Base-by-base conservation (phyloP, 2,888 invertebrate genomes). In the Palloptera scutellata region DNA sequence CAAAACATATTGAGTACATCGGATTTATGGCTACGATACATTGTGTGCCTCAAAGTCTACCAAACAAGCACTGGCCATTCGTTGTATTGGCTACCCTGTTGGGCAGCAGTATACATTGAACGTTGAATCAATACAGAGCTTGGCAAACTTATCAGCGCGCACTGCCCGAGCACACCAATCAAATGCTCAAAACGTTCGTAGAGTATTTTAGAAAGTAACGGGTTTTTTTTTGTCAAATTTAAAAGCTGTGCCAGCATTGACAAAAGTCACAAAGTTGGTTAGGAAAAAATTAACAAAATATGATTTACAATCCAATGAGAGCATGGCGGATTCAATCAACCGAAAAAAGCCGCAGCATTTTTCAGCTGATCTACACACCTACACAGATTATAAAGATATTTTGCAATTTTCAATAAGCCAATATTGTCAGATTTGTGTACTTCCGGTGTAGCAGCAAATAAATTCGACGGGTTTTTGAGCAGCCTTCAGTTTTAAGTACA, bases 171-270 rank as follows among this genome's bases (percentile, higher is more conserved):
- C n/a, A 12, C 13, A 48, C 41, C 19, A 30, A 63, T 60, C 19
- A 19, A 40, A 59, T 41, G 54, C 42, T 55, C 69, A 66, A 65
- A 43, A 66, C 42, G 61, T 54, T 48, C 15, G 45, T 19, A 6
- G 48, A 15, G 61, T 52, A 64, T 41, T 52, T 53, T 43, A 20
- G 48, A 1, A 48, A 52, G 45, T 12, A 52, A 58, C 61, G 59
- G 64, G 59, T 54, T 41, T 52, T 57, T 69, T 69, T 66, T 64
- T 69, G 66, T 53, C 19, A 59, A 53, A 69, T 67, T 69, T 59
- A 59, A 30, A 43, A 65, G 54, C 59, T 13, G 60, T 1, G 15
- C 19, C 17, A 10, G n/a, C 17, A 20, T 11, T 40, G n/a, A 13
- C 59, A 58, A 64, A 64, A 59, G 17, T 40, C 48, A 40, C 12